Evolutionary conservation across 2,113 vertebrate genomes (phyloP), one percentile per base, ranked within the genome.

Genomic region (Butorides virescens): DNA sequence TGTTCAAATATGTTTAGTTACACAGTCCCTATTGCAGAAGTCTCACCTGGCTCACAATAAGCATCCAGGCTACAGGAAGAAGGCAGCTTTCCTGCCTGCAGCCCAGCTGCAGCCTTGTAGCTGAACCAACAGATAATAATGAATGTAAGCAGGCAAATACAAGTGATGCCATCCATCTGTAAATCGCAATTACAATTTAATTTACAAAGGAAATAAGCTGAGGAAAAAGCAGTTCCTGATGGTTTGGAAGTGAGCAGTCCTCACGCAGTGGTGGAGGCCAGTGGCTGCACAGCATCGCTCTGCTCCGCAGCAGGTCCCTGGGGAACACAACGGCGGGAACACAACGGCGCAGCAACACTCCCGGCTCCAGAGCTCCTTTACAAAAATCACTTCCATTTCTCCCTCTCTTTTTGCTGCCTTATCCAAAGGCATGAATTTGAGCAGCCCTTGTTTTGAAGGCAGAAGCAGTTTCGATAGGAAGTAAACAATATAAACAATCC

Each of bases 341-440:
- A 34, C 0, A 0, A 58, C 4, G 32, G 32, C 36, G 52, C 36
- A 56, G 21, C 2, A 2, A 67, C 6, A 1, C 5, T 78, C 19
- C 11, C 27, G 27, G 49, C 53, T 32, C 19, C 16, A 44, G 23
- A 85, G 13, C 25, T 89, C 36, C 47, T 79, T 56, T 67, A 22
- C 17, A 68, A 72, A 91, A 9, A 80, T 3, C 11, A 14, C 10
- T 53, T 22, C 22, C 34, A 34, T 67, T 91, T 91, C 34, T 65
- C 30, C 13, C 46, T 79, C 17, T 59, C 19, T 39, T 86, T 76
- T 74, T 62, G 9, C 23, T 59, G 23, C 34, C 23, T 91, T 92
- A 65, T 32, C 34, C 36, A 85, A 84, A 75, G 34, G 26, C 34
- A 61, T 39, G 52, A 52, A 37, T 63, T 67, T 50, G 18, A 81